These are phyloP conservation scores for Agonopterix alstromeriana DNA, from an alignment of 2,888 invertebrate species.

Conservation along the genomic window DNA sequence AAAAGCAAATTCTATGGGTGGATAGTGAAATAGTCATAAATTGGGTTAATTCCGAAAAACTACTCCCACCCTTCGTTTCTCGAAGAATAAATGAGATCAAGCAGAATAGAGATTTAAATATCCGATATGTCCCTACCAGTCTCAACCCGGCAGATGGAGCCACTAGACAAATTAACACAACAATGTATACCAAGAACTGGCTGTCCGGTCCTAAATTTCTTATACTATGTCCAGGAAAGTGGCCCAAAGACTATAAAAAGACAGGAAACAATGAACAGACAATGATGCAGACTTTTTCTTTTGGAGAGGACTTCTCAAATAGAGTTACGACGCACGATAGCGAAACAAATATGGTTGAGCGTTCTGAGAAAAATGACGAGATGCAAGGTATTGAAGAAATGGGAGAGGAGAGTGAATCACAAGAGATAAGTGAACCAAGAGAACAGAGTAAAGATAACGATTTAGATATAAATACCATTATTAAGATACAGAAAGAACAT, in stretches of 20 bases:
- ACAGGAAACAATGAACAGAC: neutral
- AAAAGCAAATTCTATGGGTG: constrained; percentile 7
- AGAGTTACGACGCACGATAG: neutral
- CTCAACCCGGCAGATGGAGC: constrained; percentile 2
- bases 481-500: neutral
- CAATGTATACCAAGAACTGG: neutral
- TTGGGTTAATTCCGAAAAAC: constrained; percentile 10
- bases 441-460: neutral
- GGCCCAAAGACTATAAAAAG: neutral
- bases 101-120: neutral
- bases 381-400: no score
- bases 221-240: neutral
- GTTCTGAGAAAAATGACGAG: no score
- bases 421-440: neutral
- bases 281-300: neutral
- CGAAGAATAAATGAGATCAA: constrained; percentile 12
- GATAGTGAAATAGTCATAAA: constrained; percentile 11
- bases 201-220: neutral
- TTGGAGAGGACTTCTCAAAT: neutral
- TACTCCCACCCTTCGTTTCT: constrained; percentile 12
- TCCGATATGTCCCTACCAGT: neutral
- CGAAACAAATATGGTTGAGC: no score
- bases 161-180: neutral
- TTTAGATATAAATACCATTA: neutral
- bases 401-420: no score